Base-by-base conservation (phyloP, 2,113 vertebrate genomes). In the Gymnorhina tibicen region DNA sequence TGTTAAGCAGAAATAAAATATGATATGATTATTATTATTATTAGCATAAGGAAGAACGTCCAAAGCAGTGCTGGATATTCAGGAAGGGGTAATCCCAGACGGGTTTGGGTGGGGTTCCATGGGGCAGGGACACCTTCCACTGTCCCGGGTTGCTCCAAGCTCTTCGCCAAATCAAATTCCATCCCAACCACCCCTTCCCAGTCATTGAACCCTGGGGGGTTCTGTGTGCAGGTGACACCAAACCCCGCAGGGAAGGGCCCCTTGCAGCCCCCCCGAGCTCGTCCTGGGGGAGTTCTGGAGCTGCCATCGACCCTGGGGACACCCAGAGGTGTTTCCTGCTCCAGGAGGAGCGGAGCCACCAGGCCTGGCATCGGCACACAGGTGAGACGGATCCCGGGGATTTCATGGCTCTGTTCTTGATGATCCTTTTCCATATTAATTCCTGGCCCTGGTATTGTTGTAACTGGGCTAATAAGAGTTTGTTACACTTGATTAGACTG, bases 1-100 rank as follows among this genome's bases (percentile, higher is more conserved):
- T 13, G 13, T 84, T 81, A 87, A 91, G 50, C 18, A 11, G 69
- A 89, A 87, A 47, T 78, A 91, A 89, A 94, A 93, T 50, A 90
- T 44, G 41, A 50, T 72, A 32, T 46, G 74, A 20, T 46, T 69
- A 73, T 46, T 70, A 73, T 37, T 85, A 78, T 87, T 69, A 80
- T 39, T 52, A 89, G 41, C 68, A 42, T 76, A 83, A 79, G 78
- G 72, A 85, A 28, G 62, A 79, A n/a, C 42, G 69, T 58, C 53
- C 42, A 53, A 21, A 69, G 53, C 75, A 47, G 35, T 16, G n/a
- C 0, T 59, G 53, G 70, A 35, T 91, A 28, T 46, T 63, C 44
- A 63, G 37, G 50, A 68, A 81, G 16, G 10, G 63, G 15, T 17
- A 62, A 69, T 42, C 26, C 41, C 58, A 28, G 35, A 20, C 3